Percentiles rank a stretch among this genome's conserved stretches.
phyloP scores from a whole-genome alignment of 2,888 invertebrate species.

The Dorcus parallelipipedus region DNA sequence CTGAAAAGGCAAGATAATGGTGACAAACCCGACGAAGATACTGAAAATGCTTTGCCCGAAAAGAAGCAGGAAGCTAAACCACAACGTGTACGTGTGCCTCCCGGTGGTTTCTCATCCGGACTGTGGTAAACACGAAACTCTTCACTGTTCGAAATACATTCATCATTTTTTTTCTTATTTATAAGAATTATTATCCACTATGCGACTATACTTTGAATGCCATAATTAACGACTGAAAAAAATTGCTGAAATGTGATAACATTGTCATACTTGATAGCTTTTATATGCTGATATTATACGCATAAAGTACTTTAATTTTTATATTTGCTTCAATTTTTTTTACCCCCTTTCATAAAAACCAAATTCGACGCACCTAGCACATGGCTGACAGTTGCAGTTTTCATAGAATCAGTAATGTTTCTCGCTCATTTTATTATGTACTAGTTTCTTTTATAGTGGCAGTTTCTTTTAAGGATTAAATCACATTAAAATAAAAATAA shows the following conservation, averaged over 20 bases:
- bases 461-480: no score
- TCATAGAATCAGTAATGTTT: no score
- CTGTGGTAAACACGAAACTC: constrained; percentile 30
- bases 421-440: no score
- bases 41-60: constrained; percentile 5
- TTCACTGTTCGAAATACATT: constrained; percentile 3
- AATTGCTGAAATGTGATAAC: not conserved
- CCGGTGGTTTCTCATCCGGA: constrained; percentile 40
- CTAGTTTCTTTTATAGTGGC: no score
- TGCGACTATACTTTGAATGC: not conserved
- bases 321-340: not conserved
- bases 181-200: no score
- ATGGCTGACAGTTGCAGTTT: no score
- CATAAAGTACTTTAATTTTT: not conserved
- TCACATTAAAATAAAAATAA: no score
- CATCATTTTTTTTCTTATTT: no score
- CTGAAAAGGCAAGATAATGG: constrained; percentile 3
- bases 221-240: not conserved
- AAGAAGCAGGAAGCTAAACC: constrained; percentile 15
- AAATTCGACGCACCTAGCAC: no score
- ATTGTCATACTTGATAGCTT: no score
- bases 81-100: constrained; percentile 34
- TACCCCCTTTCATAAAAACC: not conserved
- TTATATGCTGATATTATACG: not conserved
- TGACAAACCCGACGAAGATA: constrained; percentile 9